phyloP scores from a whole-genome alignment of 1,140 invertebrate genomes.

The Carcinoscorpius rotundicauda region DNA sequence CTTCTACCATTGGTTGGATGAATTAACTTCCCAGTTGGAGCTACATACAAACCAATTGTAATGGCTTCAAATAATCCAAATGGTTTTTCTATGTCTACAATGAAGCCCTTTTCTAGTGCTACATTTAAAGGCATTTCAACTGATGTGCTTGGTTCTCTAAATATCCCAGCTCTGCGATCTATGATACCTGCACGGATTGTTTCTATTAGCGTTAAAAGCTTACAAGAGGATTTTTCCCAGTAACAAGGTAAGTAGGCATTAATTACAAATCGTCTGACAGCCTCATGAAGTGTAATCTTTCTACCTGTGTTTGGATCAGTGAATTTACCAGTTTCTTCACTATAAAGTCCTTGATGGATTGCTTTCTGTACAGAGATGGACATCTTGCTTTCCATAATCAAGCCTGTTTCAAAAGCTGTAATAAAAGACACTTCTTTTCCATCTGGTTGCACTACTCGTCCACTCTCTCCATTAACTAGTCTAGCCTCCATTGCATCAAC shows the following conservation, averaged over 20 bases:
- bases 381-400: slow-evolving; percentile 66
- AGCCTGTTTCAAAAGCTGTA: slow-evolving; percentile 64
- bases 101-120: slow-evolving; percentile 59
- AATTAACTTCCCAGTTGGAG: slow-evolving; percentile 54
- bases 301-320: slow-evolving; percentile 60
- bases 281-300: slow-evolving; percentile 67
- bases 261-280: slow-evolving; percentile 62
- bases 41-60: slow-evolving; percentile 65
- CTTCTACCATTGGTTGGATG: slow-evolving; percentile 66
- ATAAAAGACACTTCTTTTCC: slow-evolving; percentile 56
- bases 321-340: slow-evolving; percentile 62
- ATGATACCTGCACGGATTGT: slow-evolving; percentile 69
- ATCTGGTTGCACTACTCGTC: slow-evolving; percentile 55
- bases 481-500: slow-evolving; percentile 56
- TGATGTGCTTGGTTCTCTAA: slow-evolving; percentile 46
- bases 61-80: slow-evolving; percentile 62
- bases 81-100: slow-evolving; percentile 66
- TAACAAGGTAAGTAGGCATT: slow-evolving; percentile 66
- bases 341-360: slow-evolving; percentile 73
- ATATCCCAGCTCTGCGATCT: slow-evolving; percentile 61
- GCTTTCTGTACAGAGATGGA: slow-evolving; percentile 72
- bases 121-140: slow-evolving; percentile 51
- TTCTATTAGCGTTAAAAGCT: slow-evolving; percentile 56
- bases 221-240: slow-evolving; percentile 55
- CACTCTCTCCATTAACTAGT: slow-evolving; percentile 56